Conservation (phyloP, 53 echinoderm and acorn worm genomes). For the Paracentrotus lividus region DNA sequence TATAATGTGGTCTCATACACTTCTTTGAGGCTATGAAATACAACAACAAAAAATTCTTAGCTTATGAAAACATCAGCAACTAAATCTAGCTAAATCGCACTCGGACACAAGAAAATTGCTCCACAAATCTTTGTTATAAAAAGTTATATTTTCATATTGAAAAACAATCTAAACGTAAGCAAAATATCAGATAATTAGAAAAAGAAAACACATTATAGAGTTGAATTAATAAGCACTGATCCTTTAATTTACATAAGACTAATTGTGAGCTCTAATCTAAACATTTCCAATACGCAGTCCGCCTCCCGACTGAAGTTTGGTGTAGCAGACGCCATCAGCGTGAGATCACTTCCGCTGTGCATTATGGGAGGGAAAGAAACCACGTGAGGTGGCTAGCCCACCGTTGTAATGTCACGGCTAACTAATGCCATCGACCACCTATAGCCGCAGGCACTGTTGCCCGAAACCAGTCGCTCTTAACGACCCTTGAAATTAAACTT, state of each 20-base stretch:
- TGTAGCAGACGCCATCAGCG: constrained; percentile 60
- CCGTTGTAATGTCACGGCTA: constrained; percentile 30
- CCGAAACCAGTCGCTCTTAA: constrained; percentile 64
- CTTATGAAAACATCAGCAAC: too few relatives aligned
- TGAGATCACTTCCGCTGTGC: constrained; percentile 65
- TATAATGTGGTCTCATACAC: too few relatives aligned
- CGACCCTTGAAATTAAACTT: constrained; percentile 73
- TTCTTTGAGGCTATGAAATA: too few relatives aligned
- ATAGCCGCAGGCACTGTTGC: constrained; percentile 64
- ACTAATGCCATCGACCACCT: constrained; percentile 46
- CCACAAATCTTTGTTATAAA: too few relatives aligned
- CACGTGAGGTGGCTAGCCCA: constrained; percentile 41
- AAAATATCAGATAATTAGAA: too few relatives aligned
- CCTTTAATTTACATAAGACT: neutral
- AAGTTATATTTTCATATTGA: too few relatives aligned
- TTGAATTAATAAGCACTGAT: neutral
- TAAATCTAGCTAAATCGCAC: too few relatives aligned
- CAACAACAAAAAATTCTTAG: too few relatives aligned
- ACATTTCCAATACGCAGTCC: constrained; percentile 4
- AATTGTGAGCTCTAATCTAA: constrained; percentile 4
- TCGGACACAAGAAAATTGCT: too few relatives aligned
- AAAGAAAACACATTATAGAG: too few relatives aligned
- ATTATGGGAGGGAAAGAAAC: constrained; percentile 54
- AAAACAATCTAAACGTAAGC: too few relatives aligned
- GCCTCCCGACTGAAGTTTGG: constrained; percentile 8